Evolutionary conservation across 2,797 vertebrate genomes (phyloP).

Genomic region (Lagodon rhomboides): DNA sequence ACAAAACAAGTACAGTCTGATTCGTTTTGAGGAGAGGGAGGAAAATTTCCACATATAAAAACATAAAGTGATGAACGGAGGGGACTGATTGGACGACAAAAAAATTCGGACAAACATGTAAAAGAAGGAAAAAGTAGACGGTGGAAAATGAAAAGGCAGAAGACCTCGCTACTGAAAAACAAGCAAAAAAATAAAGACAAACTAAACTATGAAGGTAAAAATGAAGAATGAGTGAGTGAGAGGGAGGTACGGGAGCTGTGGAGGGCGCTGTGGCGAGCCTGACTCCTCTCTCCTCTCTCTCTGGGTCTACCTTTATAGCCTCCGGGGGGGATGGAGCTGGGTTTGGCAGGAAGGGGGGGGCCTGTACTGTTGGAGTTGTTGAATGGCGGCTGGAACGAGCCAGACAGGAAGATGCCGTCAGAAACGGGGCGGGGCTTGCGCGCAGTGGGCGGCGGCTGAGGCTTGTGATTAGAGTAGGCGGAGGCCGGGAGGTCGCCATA

Average conservation of each 20-base stretch:
- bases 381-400: constrained; percentile 92
- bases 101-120: constrained; percentile 62
- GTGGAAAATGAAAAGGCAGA: constrained; percentile 60
- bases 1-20: constrained; percentile 58
- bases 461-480: constrained; percentile 78
- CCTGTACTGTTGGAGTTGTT: constrained; percentile 98
- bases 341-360: constrained; percentile 91
- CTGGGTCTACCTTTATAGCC: constrained; percentile 91
- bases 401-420: constrained; percentile 96
- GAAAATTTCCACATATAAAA: constrained; percentile 54
- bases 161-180: constrained; percentile 57
- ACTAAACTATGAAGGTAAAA: constrained; percentile 62
- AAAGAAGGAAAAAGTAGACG: constrained; percentile 55
- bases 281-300: constrained; percentile 76
- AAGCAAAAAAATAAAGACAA: constrained; percentile 47
- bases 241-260: constrained; percentile 67
- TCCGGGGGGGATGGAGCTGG: constrained; percentile 85
- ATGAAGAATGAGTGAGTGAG: constrained; percentile 72
- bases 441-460: constrained; percentile 89
- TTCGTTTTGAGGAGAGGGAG: constrained; percentile 48
- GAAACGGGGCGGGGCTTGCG: constrained; percentile 95
- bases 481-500: constrained; percentile 92
- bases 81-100: constrained; percentile 53
- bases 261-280: constrained; percentile 67
- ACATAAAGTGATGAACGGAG: constrained; percentile 52